Evolutionary conservation across 2,797 vertebrate species (phyloP), one percentile per base, ranked within the genome.

Genomic region (Coracias cyanogaster): DNA sequence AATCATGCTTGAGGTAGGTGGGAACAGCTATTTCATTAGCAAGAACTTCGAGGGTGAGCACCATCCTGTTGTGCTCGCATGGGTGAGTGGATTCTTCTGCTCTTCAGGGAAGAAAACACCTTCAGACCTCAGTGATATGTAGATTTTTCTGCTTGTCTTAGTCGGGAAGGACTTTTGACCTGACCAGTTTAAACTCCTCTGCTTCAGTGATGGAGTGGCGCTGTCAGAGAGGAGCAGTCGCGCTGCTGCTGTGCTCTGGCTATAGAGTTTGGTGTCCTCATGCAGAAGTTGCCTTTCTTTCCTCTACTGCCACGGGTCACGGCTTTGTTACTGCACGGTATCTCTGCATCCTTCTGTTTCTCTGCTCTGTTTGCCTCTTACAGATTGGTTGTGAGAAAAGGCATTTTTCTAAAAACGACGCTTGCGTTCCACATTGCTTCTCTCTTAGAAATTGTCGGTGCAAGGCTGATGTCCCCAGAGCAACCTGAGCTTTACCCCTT

Each of bases 171-270:
- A 21, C 17, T 48, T 86, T 31, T 74, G 61, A 54, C 74, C 70
- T 89, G 61, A 46, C 20, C 37, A 35, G 39, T 45, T 57, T 80
- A 61, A 87, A 61, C 16, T 33, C 29, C 45, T 49, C 29, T 65
- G 39, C 55, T 33, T 73, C 37, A 6, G 10, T 19, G 79, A 35
- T 33, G 19, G 54, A 58, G 45, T 20, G 18, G 17, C 20, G 12
- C 24, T 43, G 39, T 54, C 15, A 14, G 58, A 60, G 45, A 22
- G 6, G 58, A 35, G 24, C 10, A 51, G 45, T 14, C 6, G 2
- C 0, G 0, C 39, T 71, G 41, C 37, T n/a, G 6, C 35, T 55
- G 31, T 0, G 0, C 28, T 33, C 29, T 8, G 7, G 20, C 15
- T n/a, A 7, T 39, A 14, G 35, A 29, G 18, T 21, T 43, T 1